Percentiles rank a stretch among this genome's conserved stretches.
These are phyloP conservation scores for Chiloscyllium plagiosum DNA, from an alignment of 2,113 vertebrate genomes.

Conservation along the genomic window DNA sequence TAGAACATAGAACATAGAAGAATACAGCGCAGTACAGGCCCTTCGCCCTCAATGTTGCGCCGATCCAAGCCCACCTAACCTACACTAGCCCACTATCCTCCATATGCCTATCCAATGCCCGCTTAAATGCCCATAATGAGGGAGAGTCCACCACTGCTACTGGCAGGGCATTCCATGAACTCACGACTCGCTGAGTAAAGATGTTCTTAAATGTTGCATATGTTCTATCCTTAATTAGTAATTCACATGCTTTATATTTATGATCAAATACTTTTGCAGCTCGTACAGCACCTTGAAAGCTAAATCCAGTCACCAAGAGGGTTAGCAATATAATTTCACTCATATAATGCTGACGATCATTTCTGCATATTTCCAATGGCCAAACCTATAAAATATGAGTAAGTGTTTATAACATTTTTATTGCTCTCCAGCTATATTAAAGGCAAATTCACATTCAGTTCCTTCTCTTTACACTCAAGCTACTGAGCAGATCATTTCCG, in stretches of 20 bases:
- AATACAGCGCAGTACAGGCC: too few relatives aligned
- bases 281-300: neutral
- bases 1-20: too few relatives aligned
- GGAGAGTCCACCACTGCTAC: too few relatives aligned
- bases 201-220: neutral
- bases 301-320: neutral
- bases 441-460: neutral
- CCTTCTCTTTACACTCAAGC: neutral
- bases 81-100: too few relatives aligned
- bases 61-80: too few relatives aligned
- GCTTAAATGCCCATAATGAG: too few relatives aligned
- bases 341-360: neutral
- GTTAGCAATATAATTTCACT: neutral
- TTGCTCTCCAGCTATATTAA: neutral
- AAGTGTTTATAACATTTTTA: conserved; percentile 19
- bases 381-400: conserved; percentile 22
- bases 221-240: neutral
- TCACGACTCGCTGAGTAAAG: too few relatives aligned
- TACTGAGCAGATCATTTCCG: neutral
- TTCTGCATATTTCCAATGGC: neutral
- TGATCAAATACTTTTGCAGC: neutral
- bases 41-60: too few relatives aligned
- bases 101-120: too few relatives aligned
- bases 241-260: neutral
- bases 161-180: too few relatives aligned